phyloP scores from a whole-genome alignment of 1,140 invertebrate genomes.

The Drosophila mojavensis region DNA sequence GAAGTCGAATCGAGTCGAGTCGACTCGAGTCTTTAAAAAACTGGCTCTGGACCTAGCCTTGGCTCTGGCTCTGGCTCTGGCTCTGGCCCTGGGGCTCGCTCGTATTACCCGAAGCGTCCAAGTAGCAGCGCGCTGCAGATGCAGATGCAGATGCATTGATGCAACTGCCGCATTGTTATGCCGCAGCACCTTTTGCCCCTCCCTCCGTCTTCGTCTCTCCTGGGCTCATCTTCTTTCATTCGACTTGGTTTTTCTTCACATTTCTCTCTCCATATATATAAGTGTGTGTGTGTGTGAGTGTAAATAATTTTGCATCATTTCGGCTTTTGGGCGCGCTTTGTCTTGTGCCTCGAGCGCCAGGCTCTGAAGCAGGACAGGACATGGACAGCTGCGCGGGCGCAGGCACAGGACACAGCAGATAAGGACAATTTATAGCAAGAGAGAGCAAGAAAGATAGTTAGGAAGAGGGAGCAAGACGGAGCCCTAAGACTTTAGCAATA shows the following conservation, averaged over 20 bases:
- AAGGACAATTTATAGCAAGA: slow-evolving; percentile 41
- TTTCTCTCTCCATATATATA: slow-evolving; percentile 12
- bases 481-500: slow-evolving; percentile 18
- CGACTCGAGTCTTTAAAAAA: background rate
- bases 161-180: slow-evolving; percentile 48
- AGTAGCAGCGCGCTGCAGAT: slow-evolving; percentile 21
- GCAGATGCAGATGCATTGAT: slow-evolving; percentile 19
- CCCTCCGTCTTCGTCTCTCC: background rate
- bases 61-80: slow-evolving; percentile 36
- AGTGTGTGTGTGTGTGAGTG: slow-evolving; percentile 33
- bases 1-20: background rate
- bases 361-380: background rate
- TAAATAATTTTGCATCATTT: slow-evolving; percentile 75
- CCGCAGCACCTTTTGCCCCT: slow-evolving; percentile 11
- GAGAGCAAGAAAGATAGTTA: background rate
- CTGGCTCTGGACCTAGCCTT: background rate
- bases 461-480: slow-evolving; percentile 12
- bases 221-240: slow-evolving; percentile 14
- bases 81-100: slow-evolving; percentile 26
- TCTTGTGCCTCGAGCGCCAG: slow-evolving; percentile 46
- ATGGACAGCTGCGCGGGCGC: slow-evolving; percentile 56
- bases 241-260: slow-evolving; percentile 63
- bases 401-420: background rate
- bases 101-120: slow-evolving; percentile 42
- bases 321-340: slow-evolving; percentile 59